Evolutionary conservation across 1,140 invertebrate species (phyloP).

Genomic region (Condylostylus longicornis): DNA sequence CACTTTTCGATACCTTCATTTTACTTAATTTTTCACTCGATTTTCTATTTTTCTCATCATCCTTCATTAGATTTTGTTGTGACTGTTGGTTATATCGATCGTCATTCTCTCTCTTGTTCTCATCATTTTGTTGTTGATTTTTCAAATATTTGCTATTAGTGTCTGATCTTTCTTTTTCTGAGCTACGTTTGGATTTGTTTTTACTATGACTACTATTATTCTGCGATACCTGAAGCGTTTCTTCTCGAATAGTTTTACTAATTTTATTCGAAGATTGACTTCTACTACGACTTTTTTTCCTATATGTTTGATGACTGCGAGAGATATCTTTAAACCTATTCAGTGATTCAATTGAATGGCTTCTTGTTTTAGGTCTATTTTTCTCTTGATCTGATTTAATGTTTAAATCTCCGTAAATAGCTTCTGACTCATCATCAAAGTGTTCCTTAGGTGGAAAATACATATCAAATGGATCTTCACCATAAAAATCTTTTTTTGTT

Average conservation of each 20-base stretch:
- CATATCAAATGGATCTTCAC: no score
- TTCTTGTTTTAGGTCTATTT: background rate
- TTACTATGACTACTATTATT: no score
- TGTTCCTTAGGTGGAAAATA: no score
- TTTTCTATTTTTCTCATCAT: background rate
- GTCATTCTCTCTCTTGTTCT: background rate
- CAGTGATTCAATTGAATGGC: no score
- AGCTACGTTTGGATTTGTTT: background rate
- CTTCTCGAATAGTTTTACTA: no score
- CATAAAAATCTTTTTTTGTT: constrained; percentile 1
- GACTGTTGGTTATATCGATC: background rate
- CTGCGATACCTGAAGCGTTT: no score
- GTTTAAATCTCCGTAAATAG: no score
- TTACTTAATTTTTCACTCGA: background rate
- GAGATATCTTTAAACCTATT: no score
- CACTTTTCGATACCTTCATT: background rate
- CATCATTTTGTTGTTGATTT: background rate
- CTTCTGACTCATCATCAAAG: no score
- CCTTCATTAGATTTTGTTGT: background rate
- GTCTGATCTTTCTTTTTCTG: background rate
- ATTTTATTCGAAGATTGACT: no score
- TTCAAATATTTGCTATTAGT: background rate
- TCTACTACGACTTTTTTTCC: no score
- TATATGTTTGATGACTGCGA: no score
- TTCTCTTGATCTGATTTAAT: background rate